A percentile compares a stretch with the other conserved stretches of the same genome.
These are phyloP conservation scores for Drosophila tripunctata DNA, from an alignment of 2,888 invertebrate species.

Conservation along the genomic window DNA sequence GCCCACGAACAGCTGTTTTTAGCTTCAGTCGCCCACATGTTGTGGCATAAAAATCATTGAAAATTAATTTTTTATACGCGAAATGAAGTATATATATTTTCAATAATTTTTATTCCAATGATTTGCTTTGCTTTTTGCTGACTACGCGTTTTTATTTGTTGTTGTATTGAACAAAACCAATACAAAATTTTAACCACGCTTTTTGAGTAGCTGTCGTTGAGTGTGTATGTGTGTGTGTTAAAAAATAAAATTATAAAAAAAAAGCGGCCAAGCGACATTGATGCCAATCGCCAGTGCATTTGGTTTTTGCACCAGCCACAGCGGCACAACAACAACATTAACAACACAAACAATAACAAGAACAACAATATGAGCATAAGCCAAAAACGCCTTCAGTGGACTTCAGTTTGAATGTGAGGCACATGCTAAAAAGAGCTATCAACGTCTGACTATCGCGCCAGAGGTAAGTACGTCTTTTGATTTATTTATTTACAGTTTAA, in stretches of 20 bases:
- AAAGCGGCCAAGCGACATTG: slow-evolving; percentile 79
- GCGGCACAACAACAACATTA: slow-evolving; percentile 22
- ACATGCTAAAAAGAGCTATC: slow-evolving; percentile 66
- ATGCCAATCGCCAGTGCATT: slow-evolving; percentile 73
- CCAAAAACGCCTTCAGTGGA: slow-evolving; percentile 74
- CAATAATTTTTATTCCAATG: slow-evolving; percentile 57
- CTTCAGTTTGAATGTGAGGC: slow-evolving; percentile 45
- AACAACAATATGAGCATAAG: slow-evolving; percentile 30
- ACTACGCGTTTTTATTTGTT: slow-evolving; percentile 67
- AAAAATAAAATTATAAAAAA: slow-evolving; percentile 21
- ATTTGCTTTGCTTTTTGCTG: slow-evolving; percentile 46
- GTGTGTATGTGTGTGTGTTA: slow-evolving; percentile 24
- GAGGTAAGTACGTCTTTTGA: slow-evolving; percentile 72
- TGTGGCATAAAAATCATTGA: slow-evolving; percentile 59
- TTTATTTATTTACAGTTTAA: slow-evolving; percentile 52
- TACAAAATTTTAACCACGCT: slow-evolving; percentile 61
- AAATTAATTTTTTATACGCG: slow-evolving; percentile 35
- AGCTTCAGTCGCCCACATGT: slow-evolving; percentile 57
- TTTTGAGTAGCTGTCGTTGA: slow-evolving; percentile 45
- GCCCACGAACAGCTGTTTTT: slow-evolving; percentile 60
- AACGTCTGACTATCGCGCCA: slow-evolving; percentile 52
- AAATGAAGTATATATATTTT: slow-evolving; percentile 45
- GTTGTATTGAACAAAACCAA: slow-evolving; percentile 23
- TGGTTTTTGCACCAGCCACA: slow-evolving; percentile 41
- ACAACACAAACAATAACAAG: slow-evolving; percentile 8